A percentile compares a stretch with the other conserved stretches of the same genome.
phyloP scores from a whole-genome alignment of 2,888 invertebrate genomes.

The Eupithecia dodoneata region DNA sequence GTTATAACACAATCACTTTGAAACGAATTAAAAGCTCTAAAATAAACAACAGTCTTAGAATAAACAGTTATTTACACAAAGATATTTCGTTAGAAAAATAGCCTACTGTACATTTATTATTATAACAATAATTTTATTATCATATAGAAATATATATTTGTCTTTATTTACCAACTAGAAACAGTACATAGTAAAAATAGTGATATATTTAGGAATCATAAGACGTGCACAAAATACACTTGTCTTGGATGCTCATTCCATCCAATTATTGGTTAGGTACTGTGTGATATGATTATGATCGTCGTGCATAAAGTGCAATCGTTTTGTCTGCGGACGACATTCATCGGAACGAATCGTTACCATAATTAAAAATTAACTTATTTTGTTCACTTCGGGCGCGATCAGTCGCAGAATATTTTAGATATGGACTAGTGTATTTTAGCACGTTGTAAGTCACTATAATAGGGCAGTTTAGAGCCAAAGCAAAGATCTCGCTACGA shows the following conservation, averaged over 20 bases:
- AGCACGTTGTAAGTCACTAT: constrained; percentile 44
- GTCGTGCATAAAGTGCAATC: not conserved
- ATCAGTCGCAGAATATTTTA: not conserved
- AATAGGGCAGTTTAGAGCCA: constrained; percentile 61
- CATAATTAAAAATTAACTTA: not conserved
- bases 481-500: constrained; percentile 64
- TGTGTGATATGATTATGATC: not conserved
- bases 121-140: constrained; percentile 71
- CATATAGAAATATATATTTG: constrained; percentile 80
- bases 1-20: constrained; percentile 63
- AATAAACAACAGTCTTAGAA: constrained; percentile 83
- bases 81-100: constrained; percentile 76
- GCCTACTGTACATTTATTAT: constrained; percentile 73
- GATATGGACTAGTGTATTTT: constrained; percentile 47
- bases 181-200: constrained; percentile 78
- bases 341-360: not conserved
- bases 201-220: constrained; percentile 76
- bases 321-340: not conserved
- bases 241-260: constrained; percentile 24
- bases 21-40: constrained; percentile 82
- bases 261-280: not conserved
- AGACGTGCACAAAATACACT: constrained; percentile 57
- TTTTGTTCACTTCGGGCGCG: not conserved
- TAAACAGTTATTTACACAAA: constrained; percentile 82
- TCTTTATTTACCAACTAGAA: constrained; percentile 79